Evolutionary conservation across 2,113 vertebrate genomes (phyloP), one percentile per base, ranked within the genome.

Genomic region (Coptodon rendalli): DNA sequence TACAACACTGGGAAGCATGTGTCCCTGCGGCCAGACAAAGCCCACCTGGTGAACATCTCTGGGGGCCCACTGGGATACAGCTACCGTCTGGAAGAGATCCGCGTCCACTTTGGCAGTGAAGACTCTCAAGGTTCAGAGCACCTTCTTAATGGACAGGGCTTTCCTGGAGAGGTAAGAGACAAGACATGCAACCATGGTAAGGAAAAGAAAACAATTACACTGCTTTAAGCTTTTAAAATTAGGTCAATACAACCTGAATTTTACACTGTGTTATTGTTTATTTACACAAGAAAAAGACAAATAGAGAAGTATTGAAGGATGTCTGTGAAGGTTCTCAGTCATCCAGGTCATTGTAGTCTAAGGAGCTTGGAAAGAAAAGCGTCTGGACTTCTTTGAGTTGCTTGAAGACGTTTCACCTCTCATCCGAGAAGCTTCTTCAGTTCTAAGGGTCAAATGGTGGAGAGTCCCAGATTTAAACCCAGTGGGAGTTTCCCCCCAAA

Each of bases 1-100:
- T 99, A 99, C 93, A 99, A 99, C 86, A 99, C 98, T 3, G 98
- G 98, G 52, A 98, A 97, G 82, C 98, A 99, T 0, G 98, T 99
- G 73, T 98, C 98, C 36, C 96, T 99, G 66, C 95, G 97, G 22
- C 95, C 98, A 22, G 98, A 99, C 96, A 99, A 98, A 89, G 97
- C 98, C 83, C 98, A 98, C 88, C 94, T 98, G 95, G 98, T 99
- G 84, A 98, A 99, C 92, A 97, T 99, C 93, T 99, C 98, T 0
- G 98, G 98, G 61, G 98, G 98, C 1, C 98, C 98, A 0, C 97
- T 99, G 96, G 98, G 97, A 0, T 99, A 99, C 86, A 98, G 98
- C 19, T 98, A 99, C 95, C 97, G 98, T 54, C 93, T 99, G 82
- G 98, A 99, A 92, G 98, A 99, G 71, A 96, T 99, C 83, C 96